Evolutionary conservation across 2,797 vertebrate genomes (phyloP).

Genomic region (Periparus ater): DNA sequence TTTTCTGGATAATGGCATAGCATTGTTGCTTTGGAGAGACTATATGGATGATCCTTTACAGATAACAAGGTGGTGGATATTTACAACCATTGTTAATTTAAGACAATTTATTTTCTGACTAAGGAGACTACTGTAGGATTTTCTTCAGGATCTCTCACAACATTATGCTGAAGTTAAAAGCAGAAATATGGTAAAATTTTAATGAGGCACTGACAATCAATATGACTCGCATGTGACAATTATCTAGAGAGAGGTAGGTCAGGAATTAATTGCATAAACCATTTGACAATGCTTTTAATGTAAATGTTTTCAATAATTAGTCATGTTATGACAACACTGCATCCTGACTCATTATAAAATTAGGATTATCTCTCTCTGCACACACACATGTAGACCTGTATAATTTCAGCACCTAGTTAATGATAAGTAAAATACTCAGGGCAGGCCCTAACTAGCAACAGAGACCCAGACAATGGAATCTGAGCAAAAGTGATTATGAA

Average conservation of each 20-base stretch:
- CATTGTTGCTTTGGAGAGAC: not conserved
- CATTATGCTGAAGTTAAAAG: not conserved
- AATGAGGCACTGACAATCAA: not conserved
- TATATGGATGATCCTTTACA: not conserved
- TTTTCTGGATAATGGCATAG: not conserved
- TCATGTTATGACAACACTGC: not conserved
- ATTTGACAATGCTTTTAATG: not conserved
- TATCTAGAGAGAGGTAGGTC: not conserved
- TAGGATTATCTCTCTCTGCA: not conserved
- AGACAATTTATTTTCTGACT: not conserved
- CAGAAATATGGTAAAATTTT: not conserved
- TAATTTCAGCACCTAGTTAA: not conserved
- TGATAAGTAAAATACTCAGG: not conserved
- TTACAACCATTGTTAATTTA: not conserved
- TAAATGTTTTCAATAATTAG: not conserved
- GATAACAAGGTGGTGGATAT: not conserved
- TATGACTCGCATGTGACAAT: not conserved
- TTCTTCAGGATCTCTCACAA: not conserved
- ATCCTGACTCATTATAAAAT: not conserved
- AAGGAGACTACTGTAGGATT: not conserved
- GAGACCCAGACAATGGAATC: not conserved
- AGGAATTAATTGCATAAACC: not conserved
- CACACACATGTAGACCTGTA: accelerated
- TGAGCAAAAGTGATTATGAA: not conserved
- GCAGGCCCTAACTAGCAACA: not conserved